Conservation (phyloP, 2,888 invertebrate species). For the Hemithea aestivaria region DNA sequence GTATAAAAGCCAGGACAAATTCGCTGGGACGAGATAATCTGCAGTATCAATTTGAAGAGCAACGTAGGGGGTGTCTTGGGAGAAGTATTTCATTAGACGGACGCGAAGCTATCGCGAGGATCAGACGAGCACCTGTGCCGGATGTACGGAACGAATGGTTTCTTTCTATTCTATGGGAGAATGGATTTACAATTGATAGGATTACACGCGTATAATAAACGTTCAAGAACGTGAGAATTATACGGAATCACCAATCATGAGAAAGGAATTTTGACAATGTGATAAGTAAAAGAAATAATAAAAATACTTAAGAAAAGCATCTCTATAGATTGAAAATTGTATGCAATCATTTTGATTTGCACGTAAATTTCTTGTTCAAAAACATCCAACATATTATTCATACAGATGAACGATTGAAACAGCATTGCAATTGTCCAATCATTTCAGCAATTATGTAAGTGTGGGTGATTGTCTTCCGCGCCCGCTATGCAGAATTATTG, state of each 20-base stretch:
- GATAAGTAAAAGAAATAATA: too few species aligned
- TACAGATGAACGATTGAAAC: neutral
- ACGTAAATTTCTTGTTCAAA: too few species aligned
- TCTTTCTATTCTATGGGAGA: neutral
- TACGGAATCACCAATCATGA: too few species aligned
- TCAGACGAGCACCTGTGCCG: slow-evolving; percentile 29
- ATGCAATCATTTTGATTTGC: too few species aligned
- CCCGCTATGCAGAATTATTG: slow-evolving; percentile 68
- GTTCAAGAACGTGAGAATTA: too few species aligned
- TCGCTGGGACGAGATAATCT: slow-evolving; percentile 64
- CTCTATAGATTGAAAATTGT: too few species aligned
- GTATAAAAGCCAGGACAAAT: slow-evolving; percentile 59
- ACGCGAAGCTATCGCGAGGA: slow-evolving; percentile 26
- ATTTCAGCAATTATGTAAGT: slow-evolving; percentile 22
- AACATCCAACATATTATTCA: too few species aligned
- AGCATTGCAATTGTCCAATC: neutral
- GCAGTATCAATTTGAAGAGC: slow-evolving; percentile 67
- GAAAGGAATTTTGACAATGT: too few species aligned
- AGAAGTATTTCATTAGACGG: slow-evolving; percentile 64
- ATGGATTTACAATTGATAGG: too few species aligned
- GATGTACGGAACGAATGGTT: slow-evolving; percentile 5
- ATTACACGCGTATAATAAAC: too few species aligned
- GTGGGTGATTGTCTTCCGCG: slow-evolving; percentile 54
- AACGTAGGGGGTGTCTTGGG: slow-evolving; percentile 54
- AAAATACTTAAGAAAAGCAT: too few species aligned